Evolutionary conservation across 2,113 vertebrate species (phyloP), one percentile per base, ranked within the genome.

Genomic region (Melanerpes formicivorus): DNA sequence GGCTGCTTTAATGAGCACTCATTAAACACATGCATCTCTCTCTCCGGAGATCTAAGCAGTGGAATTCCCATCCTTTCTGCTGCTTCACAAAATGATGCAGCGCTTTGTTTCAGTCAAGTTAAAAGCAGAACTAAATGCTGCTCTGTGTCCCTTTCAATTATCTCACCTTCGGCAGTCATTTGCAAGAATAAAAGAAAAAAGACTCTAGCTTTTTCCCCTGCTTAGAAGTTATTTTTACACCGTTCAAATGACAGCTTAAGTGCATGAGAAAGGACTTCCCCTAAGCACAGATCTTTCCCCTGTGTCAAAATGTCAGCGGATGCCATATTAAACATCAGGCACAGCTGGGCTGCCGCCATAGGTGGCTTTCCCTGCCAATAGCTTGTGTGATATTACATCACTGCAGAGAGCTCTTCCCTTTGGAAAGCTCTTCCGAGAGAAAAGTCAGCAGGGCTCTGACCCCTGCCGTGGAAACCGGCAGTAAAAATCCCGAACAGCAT

Each of bases 181-280:
- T 92, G 55, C 88, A 82, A 82, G 21, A 50, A 50, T 23, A 50
- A 23, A 50, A 50, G 40, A 40, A 50, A 23, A 84, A 78, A 82
- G 40, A 8, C 74, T 71, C 14, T 72, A 90, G 63, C 71, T 77
- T 89, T 70, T 93, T 70, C 63, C 64, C 83, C 64, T 59, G 69
- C 64, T 84, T 77, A 56, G 64, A 82, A 89, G 46, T 92, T 79
- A 16, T 88, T 93, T 93, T 92, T 82, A 63, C 42, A 44, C 54
- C 42, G 29, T 77, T 81, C 73, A 93, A 73, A 87, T 82, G 84
- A 91, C 90, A 95, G 80, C 27, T 84, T 90, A 93, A 88, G 90
- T 21, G 1, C 37, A 37, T 14, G 90, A 90, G 88, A 74, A 91
- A 90, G 92, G 80, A 76, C 80, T 90, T 94, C 63, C 84, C 86